Evolutionary conservation across 2,113 vertebrate genomes (phyloP), one percentile per base, ranked within the genome.

Genomic region (Hydrolagus affinis): DNA sequence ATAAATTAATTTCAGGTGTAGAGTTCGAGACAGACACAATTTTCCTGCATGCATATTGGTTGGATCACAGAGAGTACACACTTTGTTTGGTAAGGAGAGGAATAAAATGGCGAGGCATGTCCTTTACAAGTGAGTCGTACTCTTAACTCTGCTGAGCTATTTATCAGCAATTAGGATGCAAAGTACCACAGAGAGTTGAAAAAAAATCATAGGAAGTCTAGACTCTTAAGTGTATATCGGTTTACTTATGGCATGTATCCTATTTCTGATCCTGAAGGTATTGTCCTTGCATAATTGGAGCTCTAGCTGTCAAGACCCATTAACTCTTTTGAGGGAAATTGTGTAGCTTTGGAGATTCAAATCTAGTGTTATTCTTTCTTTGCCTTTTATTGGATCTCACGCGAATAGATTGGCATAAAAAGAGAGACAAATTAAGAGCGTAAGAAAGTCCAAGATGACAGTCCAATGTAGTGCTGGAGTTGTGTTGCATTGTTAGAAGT

Each of bases 71-170:
- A 12, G 77, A 83, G 66, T 32, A 66, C 23, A 78, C 25, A 62
- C 6, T 44, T 44, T 44, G 44, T 44, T 44, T 44, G 44, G 44
- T 44, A 6, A 6, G 44, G 44, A 44, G 44, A 44, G 44, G 44
- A 44, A 44, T 44, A 44, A 44, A 44, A 6, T 44, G 44, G 2
- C 6, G 44, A 44, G 44, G 44, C 44, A 44, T 44, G 44, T 44
- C 44, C 44, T 44, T 44, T 44, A 44, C 44, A 44, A 44, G 44
- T 44, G 78, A 83, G 32, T 9, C 30, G 62, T 66, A 17, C 62
- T 62, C 25, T 12, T 66, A 32, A 83, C 14, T 66, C 78, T 68
- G 78, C 78, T 83, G 78, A 68, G 25, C 62, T 32, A 32, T 83
- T 68, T 44, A 44, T 44, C 44, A 83, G 64, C 66, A 83, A 83